These are phyloP conservation scores for Plestiodon gilberti DNA, from an alignment of 2,113 vertebrate genomes.

Conservation along the genomic window DNA sequence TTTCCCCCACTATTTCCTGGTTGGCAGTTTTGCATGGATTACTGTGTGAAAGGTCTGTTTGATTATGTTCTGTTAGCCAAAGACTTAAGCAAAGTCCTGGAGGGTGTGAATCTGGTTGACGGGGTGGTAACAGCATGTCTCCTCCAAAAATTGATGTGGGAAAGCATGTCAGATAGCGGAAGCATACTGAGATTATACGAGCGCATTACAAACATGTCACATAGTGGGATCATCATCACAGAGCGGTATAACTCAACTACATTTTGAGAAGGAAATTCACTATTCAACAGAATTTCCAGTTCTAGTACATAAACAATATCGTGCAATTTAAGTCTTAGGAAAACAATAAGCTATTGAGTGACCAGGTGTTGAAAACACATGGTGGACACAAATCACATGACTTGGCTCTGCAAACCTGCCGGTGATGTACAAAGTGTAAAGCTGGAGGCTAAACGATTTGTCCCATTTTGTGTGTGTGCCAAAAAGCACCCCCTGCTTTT, in stretches of 20 bases:
- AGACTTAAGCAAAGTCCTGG: background rate
- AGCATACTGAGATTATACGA: slow-evolving; percentile 25
- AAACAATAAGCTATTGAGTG: background rate
- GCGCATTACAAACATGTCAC: slow-evolving; percentile 36
- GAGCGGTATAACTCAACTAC: background rate
- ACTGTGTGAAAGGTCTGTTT: background rate
- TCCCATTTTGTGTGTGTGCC: background rate
- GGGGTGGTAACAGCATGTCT: background rate
- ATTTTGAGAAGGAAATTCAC: background rate
- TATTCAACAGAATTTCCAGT: background rate
- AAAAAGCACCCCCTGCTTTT: background rate
- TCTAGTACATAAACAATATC: background rate
- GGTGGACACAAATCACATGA: background rate
- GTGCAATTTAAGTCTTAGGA: background rate
- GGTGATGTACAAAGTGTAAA: background rate
- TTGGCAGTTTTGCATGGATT: background rate
- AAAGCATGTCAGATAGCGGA: slow-evolving; percentile 25
- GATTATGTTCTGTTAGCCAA: background rate
- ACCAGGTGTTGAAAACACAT: background rate
- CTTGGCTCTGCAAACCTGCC: background rate
- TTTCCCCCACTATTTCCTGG: background rate
- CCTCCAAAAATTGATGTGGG: slow-evolving; percentile 41
- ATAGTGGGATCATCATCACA: slow-evolving; percentile 26
- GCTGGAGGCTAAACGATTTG: background rate
- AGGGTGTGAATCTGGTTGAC: slow-evolving; percentile 21